Base-by-base conservation (phyloP, 2,888 invertebrate genomes). In the Sinodicranocentrus sp. region DNA sequence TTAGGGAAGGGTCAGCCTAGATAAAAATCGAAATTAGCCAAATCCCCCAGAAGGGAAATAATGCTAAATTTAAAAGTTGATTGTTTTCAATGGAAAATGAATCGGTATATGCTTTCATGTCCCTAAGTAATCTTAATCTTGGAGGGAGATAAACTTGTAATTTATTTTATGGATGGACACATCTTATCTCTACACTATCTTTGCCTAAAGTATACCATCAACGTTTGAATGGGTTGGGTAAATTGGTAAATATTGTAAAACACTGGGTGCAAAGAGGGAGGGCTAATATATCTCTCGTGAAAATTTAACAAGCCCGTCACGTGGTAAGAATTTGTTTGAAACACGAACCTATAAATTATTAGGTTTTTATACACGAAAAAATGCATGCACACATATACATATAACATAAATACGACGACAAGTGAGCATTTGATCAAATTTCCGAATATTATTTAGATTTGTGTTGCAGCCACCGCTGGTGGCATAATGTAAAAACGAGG, bases 391-490 rank as follows among this genome's bases (percentile, higher is more conserved):
- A 70, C 13, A 23, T 13, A 57, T n/a, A 23, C n/a, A 33, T n/a
- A 48, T 5, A n/a, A n/a, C 48, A 48, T n/a, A 43, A n/a, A 19
- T 13, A 75, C 70, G 83, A 77, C 83, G 83, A 83, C 83, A 83
- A 83, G 71, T 77, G 83, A 83, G 75, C 83, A 83, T 83, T 83
- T 77, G 83, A 83, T 83, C 83, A 82, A 59, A 82, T 76, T 82
- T 82, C 73, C 80, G 39, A n/a, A 33, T 63, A 6, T n/a, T n/a
- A n/a, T n/a, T n/a, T n/a, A n/a, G n/a, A n/a, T n/a, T n/a, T n/a
- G n/a, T n/a, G n/a, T n/a, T n/a, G n/a, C n/a, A n/a, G n/a, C n/a
- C n/a, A n/a, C n/a, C n/a, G n/a, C n/a, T n/a, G n/a, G n/a, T n/a
- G n/a, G n/a, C n/a, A n/a, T n/a, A n/a, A n/a, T 21, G 57, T 6